phyloP scores from a whole-genome alignment of 1,140 invertebrate genomes.

The Scaptomyza pallida region DNA sequence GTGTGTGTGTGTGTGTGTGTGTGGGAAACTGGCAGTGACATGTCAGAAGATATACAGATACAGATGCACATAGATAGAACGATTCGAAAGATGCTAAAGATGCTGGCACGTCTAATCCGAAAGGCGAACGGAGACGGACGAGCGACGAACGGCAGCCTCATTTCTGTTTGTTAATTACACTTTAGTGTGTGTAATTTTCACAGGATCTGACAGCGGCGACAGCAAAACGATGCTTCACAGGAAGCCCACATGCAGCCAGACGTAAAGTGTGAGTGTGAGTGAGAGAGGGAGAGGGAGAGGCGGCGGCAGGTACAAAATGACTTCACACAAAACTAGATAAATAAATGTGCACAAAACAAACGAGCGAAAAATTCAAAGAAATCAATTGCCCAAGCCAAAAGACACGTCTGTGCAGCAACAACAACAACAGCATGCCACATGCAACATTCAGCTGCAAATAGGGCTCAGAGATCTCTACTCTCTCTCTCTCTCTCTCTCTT shows the following conservation, averaged over 20 bases:
- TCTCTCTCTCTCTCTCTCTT: neutral
- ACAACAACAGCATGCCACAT: too few species aligned
- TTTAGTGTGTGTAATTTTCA: constrained; percentile 78
- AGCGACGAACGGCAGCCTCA: constrained; percentile 77
- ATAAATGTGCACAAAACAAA: constrained; percentile 63
- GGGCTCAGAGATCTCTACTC: neutral
- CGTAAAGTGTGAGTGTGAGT: constrained; percentile 34
- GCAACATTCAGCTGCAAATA: neutral
- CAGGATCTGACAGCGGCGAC: constrained; percentile 59
- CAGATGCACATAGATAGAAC: constrained; percentile 14
- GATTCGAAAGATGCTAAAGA: constrained; percentile 50
- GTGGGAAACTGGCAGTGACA: constrained; percentile 65
- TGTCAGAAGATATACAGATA: constrained; percentile 7
- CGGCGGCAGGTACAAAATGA: constrained; percentile 71
- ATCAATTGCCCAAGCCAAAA: constrained; percentile 77
- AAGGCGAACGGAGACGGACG: too few species aligned
- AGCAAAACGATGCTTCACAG: constrained; percentile 48
- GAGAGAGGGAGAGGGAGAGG: neutral
- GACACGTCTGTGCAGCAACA: constrained; percentile 55
- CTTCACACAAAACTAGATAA: constrained; percentile 75
- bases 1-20: constrained; percentile 6
- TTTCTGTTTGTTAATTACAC: constrained; percentile 79
- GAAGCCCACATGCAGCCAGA: constrained; percentile 38
- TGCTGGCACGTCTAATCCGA: constrained; percentile 65
- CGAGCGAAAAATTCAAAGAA: constrained; percentile 74